Evolutionary conservation across 1,140 invertebrate genomes (phyloP).

Genomic region (Zophobas morio): DNA sequence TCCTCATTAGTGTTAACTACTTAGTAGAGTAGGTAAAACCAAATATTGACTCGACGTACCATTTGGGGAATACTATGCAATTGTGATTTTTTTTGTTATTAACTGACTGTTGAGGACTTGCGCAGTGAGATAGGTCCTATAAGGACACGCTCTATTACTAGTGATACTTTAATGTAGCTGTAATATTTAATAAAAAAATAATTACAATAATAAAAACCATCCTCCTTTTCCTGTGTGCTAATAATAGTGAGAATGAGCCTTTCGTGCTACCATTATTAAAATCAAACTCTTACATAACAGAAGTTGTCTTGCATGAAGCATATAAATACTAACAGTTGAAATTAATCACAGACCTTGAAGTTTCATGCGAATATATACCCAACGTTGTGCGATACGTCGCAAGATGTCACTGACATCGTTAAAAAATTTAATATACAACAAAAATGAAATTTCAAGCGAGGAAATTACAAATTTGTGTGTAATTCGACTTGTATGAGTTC

Average conservation of each 20-base stretch:
- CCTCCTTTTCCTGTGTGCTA: constrained; percentile 18
- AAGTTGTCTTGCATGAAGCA: constrained; percentile 39
- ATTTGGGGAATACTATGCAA: constrained; percentile 22
- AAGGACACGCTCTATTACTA: constrained; percentile 17
- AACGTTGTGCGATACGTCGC: not conserved
- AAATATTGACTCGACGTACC: constrained; percentile 16
- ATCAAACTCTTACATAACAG: constrained; percentile 30
- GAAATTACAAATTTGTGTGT: constrained; percentile 14
- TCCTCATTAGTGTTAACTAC: constrained; percentile 38
- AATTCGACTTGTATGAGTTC: constrained; percentile 37
- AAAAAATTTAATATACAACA: not conserved
- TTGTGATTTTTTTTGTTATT: constrained; percentile 22
- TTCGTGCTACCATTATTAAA: constrained; percentile 23
- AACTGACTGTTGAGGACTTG: constrained; percentile 13
- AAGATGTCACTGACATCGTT: constrained; percentile 7
- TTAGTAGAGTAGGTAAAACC: constrained; percentile 30
- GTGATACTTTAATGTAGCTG: constrained; percentile 15
- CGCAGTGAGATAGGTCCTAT: constrained; percentile 2
- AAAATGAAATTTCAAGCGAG: constrained; percentile 1
- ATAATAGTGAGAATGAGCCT: constrained; percentile 21
- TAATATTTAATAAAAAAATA: constrained; percentile 44
- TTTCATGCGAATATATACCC: constrained; percentile 5
- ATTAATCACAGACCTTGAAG: constrained; percentile 22
- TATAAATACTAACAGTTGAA: constrained; percentile 29
- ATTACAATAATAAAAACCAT: constrained; percentile 39